Conservation (phyloP, 2,113 vertebrate genomes). For the Saccopteryx bilineata region DNA sequence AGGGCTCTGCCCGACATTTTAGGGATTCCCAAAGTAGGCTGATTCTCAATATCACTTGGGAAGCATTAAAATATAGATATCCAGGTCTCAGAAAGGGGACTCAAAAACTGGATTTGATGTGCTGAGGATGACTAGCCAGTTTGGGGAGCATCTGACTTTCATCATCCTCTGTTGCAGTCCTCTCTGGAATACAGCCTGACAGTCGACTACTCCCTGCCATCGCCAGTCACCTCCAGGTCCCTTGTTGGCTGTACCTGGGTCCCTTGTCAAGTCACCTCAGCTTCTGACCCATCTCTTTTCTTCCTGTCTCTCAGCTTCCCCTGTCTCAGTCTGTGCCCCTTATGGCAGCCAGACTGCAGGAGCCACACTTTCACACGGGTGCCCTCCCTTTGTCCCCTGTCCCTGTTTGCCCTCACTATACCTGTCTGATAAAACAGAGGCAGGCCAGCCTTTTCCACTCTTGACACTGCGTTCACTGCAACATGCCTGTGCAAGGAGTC, state of each 20-base stretch:
- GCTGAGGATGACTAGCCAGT: too few relatives aligned
- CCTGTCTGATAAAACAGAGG: not conserved
- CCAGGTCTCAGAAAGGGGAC: not conserved
- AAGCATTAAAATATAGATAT: not conserved
- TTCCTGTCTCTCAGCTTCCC: not conserved
- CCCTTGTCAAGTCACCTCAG: not conserved
- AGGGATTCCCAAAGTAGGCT: not conserved
- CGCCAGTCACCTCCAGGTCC: not conserved
- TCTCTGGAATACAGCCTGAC: not conserved
- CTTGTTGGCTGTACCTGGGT: fast-evolving
- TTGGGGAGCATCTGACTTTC: not conserved
- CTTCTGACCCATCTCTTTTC: not conserved
- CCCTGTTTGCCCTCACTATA: not conserved
- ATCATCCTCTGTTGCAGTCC: not conserved
- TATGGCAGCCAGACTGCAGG: not conserved
- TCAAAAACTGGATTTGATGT: not conserved
- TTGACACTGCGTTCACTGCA: not conserved
- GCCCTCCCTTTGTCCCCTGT: not conserved
- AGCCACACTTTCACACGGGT: not conserved
- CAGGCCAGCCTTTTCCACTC: not conserved
- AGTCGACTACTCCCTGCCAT: not conserved
- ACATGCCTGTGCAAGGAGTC: not conserved
- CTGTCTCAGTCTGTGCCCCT: not conserved
- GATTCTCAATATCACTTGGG: too few relatives aligned
- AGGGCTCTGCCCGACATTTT: too few relatives aligned